Evolutionary conservation across 2,888 invertebrate genomes (phyloP).

Genomic region (Pseudococcus viburni): DNA sequence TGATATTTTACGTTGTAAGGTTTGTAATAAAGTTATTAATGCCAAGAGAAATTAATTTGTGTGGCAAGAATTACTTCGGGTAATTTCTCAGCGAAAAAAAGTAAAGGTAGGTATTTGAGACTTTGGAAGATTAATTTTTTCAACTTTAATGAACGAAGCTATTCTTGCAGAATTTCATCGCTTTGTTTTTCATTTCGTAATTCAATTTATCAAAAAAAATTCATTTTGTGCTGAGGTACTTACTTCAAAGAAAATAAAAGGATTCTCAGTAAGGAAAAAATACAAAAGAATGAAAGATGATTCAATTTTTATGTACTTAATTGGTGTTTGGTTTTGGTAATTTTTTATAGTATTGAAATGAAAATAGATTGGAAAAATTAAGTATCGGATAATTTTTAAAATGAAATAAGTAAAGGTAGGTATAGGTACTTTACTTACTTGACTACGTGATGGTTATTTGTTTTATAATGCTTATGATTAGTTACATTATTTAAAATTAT

Average conservation of each 20-base stretch:
- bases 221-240: background rate
- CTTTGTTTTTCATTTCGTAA: conserved; percentile 3
- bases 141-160: background rate
- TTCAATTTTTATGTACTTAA: too few species aligned
- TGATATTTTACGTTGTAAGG: background rate
- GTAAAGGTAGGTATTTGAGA: conserved; percentile 5
- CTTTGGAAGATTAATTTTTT: conserved; percentile 18
- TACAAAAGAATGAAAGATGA: background rate
- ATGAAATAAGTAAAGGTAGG: too few species aligned
- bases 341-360: too few species aligned
- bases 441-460: too few species aligned
- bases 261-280: background rate
- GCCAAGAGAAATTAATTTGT: conserved; percentile 15
- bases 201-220: conserved; percentile 2
- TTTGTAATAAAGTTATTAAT: conserved; percentile 23
- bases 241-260: background rate
- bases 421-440: too few species aligned
- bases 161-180: background rate
- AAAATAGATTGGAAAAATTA: too few species aligned
- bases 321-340: too few species aligned
- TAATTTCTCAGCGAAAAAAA: background rate
- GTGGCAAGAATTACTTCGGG: conserved; percentile 1
- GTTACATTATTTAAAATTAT: too few species aligned
- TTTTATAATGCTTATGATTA: too few species aligned
- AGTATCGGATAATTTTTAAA: too few species aligned